Evolutionary conservation across 2,888 invertebrate genomes (phyloP).

Genomic region (Limnephilus rhombicus): DNA sequence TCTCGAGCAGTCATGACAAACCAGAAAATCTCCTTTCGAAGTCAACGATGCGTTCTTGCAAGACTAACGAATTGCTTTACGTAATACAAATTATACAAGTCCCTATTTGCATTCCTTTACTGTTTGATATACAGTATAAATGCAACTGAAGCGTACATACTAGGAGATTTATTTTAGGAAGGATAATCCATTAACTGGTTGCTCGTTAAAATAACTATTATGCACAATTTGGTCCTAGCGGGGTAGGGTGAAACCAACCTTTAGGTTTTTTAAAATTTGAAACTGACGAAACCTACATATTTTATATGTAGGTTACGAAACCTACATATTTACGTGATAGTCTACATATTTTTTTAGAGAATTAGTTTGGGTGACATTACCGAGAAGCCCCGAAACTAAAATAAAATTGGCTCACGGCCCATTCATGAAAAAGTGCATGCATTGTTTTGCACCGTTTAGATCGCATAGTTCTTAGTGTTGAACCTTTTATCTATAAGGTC

Average conservation of each 20-base stretch:
- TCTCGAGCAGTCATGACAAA: background rate
- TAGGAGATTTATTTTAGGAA: background rate
- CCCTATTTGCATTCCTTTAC: background rate
- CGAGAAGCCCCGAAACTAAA: too few species aligned
- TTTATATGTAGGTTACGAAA: too few species aligned
- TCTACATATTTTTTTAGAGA: too few species aligned
- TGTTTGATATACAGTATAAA: background rate
- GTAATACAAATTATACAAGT: background rate
- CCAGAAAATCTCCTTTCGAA: background rate
- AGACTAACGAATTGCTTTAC: background rate
- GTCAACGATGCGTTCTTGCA: conserved; percentile 1
- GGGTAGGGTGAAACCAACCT: background rate
- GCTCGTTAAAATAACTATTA: background rate
- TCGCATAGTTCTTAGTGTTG: too few species aligned
- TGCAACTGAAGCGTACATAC: background rate
- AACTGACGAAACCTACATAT: background rate
- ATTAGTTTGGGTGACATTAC: too few species aligned
- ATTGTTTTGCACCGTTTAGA: too few species aligned
- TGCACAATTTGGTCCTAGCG: background rate
- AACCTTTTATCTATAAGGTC: too few species aligned
- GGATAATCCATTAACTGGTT: background rate
- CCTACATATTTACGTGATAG: too few species aligned
- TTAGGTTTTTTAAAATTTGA: background rate
- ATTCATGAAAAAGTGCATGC: too few species aligned
- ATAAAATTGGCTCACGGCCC: too few species aligned